Conservation (phyloP, 2,888 invertebrate genomes). For the Nephrotoma guestfalica region DNA sequence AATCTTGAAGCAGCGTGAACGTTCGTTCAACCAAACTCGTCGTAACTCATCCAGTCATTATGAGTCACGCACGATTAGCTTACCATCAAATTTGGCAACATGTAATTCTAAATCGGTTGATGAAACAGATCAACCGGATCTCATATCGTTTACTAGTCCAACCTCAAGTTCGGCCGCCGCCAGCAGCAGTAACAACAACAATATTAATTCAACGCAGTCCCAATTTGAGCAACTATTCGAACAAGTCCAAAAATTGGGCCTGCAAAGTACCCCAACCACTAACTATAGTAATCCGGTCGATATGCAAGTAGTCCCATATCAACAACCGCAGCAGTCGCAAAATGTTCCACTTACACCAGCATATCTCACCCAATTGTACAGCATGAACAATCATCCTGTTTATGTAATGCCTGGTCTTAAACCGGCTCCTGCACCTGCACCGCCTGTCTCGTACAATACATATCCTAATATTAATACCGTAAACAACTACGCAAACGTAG, state of each 20-base stretch:
- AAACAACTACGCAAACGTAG: neutral
- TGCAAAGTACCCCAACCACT: neutral
- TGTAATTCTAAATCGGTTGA: conserved; percentile 28
- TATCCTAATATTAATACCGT: conserved; percentile 20
- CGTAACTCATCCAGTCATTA: neutral
- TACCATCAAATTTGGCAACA: neutral
- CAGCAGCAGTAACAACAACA: conserved; percentile 9
- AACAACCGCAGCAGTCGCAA: conserved; percentile 17
- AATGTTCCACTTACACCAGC: conserved; percentile 24
- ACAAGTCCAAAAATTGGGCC: neutral
- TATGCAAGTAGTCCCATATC: conserved; percentile 18
- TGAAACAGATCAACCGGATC: conserved; percentile 36
- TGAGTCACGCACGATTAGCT: neutral
- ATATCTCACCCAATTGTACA: conserved; percentile 27
- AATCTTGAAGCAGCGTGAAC: neutral
- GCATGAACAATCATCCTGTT: conserved; percentile 18
- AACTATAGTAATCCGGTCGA: conserved; percentile 10
- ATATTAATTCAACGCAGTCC: neutral
- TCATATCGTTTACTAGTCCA: conserved; percentile 59
- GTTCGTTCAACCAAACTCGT: neutral
- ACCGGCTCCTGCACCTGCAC: conserved; percentile 10
- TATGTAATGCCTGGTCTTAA: neutral
- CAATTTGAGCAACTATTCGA: conserved; percentile 1
- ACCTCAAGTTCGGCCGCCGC: conserved; percentile 23
- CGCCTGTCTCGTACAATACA: conserved; percentile 11